phyloP scores from a whole-genome alignment of 2,797 vertebrate species.

The Rallus crepitans region DNA sequence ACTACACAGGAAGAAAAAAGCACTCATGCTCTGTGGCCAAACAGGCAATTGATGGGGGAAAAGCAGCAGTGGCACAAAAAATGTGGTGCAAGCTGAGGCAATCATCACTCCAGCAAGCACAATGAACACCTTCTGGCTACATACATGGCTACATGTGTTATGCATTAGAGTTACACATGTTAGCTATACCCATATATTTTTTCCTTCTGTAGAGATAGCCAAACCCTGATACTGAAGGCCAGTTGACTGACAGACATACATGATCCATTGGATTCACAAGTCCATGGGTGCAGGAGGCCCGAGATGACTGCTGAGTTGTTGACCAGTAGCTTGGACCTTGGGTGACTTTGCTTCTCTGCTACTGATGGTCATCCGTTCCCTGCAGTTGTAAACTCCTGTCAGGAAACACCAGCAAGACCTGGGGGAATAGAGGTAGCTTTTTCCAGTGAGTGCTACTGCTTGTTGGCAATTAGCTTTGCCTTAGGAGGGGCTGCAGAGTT shows the following conservation, averaged over 20 bases:
- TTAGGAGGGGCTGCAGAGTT: accelerated
- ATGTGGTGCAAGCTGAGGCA: constrained; percentile 72
- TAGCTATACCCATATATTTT: constrained; percentile 71
- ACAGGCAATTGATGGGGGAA: constrained; percentile 48
- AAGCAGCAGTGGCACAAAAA: constrained; percentile 61
- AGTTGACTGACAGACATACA: constrained; percentile 7
- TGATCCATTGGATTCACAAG: neutral
- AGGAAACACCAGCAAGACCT: neutral
- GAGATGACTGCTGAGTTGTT: neutral
- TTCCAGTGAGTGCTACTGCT: neutral
- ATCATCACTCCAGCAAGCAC: constrained; percentile 69
- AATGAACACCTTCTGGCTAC: constrained; percentile 74
- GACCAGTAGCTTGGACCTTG: neutral
- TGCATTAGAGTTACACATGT: constrained; percentile 71
- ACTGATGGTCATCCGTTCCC: neutral
- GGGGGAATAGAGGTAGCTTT: neutral
- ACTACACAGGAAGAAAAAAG: neutral
- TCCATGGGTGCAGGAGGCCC: neutral
- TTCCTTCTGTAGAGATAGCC: constrained; percentile 64
- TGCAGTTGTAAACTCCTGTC: neutral
- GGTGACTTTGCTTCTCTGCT: neutral
- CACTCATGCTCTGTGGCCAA: constrained; percentile 27
- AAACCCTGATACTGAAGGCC: constrained; percentile 19
- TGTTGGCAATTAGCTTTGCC: neutral
- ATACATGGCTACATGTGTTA: constrained; percentile 71